Percentiles rank a stretch among this genome's conserved stretches.
phyloP scores from a whole-genome alignment of 2,113 vertebrate genomes.

The Fulmarus glacialis region DNA sequence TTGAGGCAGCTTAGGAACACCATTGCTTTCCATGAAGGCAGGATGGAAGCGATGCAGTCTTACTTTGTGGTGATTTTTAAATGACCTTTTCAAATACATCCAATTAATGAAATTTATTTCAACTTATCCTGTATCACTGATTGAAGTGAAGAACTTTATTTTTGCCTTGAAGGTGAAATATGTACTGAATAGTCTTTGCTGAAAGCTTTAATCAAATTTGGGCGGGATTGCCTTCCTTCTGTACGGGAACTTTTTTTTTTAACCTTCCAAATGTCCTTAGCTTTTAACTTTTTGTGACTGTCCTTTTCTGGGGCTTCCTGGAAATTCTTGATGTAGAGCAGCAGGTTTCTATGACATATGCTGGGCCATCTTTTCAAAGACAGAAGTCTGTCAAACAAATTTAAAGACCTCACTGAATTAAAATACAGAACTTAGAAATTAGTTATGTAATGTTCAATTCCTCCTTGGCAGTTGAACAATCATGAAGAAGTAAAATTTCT shows the following conservation, averaged over 20 bases:
- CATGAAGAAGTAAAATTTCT: neutral
- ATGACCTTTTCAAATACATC: conserved; percentile 45
- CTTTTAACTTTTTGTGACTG: neutral
- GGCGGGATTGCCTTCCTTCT: neutral
- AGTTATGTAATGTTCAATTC: neutral
- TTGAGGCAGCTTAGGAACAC: neutral
- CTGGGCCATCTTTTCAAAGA: neutral
- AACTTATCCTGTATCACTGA: neutral
- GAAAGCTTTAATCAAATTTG: conserved; percentile 37
- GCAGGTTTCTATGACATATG: neutral
- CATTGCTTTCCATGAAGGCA: neutral
- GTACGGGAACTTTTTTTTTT: neutral
- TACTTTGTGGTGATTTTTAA: conserved; percentile 24
- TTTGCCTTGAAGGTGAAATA: conserved; percentile 35
- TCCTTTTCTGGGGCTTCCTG: neutral
- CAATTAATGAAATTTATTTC: conserved; percentile 45
- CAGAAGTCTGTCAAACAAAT: neutral
- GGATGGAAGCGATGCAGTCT: neutral
- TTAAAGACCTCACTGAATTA: neutral
- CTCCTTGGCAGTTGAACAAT: neutral
- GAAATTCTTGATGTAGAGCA: neutral
- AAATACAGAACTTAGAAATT: neutral
- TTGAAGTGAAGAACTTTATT: conserved; percentile 22
- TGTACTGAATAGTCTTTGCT: neutral
- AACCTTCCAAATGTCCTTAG: neutral